Base-by-base conservation (phyloP, 1,140 invertebrate species). In the Drosophila santomea region DNA sequence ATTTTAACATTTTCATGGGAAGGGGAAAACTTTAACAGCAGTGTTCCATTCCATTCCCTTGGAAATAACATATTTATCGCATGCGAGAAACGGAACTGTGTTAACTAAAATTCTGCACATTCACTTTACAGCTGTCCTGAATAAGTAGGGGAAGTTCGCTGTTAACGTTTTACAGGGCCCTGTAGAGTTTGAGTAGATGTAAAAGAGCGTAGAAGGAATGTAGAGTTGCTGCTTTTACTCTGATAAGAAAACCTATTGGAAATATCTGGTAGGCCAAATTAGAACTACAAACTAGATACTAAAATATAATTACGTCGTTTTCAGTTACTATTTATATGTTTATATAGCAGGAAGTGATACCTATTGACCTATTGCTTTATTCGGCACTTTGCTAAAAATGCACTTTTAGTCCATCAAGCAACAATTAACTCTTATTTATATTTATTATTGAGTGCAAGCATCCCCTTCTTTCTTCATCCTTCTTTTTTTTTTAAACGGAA, bases 401-500 rank as follows among this genome's bases (percentile, higher is more conserved):
- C n/a, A 6, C 45, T 23, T 11, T 28, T 3, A 3, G 12, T 6
- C 35, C 28, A 38, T 38, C 39, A n/a, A n/a, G 28, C 15, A 41
- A 17, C 47, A 60, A 47, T 64, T 64, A 64, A 60, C 20, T 45
- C 32, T 12, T 41, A 45, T 47, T 47, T 0, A 36, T 17, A 45
- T 60, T 47, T 0, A 25, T 14, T 38, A 64, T 28, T 45, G 25
- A 36, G n/a, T 14, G 32, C 8, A 15, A 20, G 20, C 14, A 43
- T 32, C 47, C 47, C 1, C 28, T 32, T 3, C 0, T 8, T 25
- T 47, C 20, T 25, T 0, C 3, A 3, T 12, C 44, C 44, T 47
- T 7, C 3, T 4, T 25, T 7, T 5, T 10, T n/a, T n/a, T n/a
- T n/a, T n/a, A n/a, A 25, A 51, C n/a, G 20, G 54, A 23, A 59